These are phyloP conservation scores for Octopus sinensis DNA, from an alignment of 1,140 invertebrate species.

Conservation along the genomic window DNA sequence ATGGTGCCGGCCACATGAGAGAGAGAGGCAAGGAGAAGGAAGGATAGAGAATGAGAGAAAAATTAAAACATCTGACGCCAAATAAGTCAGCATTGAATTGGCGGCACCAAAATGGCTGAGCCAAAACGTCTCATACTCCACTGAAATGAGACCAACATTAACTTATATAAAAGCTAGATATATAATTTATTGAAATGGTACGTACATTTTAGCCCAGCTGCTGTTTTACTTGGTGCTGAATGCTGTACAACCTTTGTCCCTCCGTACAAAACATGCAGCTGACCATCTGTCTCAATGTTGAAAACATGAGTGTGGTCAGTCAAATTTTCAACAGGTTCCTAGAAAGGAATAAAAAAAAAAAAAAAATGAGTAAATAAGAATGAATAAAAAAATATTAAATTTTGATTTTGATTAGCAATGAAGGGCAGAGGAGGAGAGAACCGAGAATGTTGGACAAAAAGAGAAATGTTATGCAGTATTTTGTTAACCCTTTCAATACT, in stretches of 20 bases:
- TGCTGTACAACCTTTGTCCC: slow-evolving; percentile 78
- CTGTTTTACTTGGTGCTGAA: slow-evolving; percentile 53
- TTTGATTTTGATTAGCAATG: neutral
- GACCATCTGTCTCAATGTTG: slow-evolving; percentile 84
- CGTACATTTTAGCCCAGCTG: slow-evolving; percentile 51
- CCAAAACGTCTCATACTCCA: too few relatives aligned
- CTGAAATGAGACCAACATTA: too few relatives aligned
- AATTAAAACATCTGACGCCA: too few relatives aligned
- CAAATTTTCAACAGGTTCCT: slow-evolving; percentile 82
- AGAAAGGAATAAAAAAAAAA: slow-evolving; percentile 8
- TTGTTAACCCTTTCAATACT: too few relatives aligned
- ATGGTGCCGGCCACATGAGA: too few relatives aligned
- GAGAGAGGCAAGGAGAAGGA: too few relatives aligned
- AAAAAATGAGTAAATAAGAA: neutral
- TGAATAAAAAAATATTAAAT: neutral
- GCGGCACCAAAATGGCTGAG: too few relatives aligned
- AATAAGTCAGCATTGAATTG: too few relatives aligned
- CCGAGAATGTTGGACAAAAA: neutral
- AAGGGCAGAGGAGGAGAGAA: neutral
- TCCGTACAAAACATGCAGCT: slow-evolving; percentile 91
- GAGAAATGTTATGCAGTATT: too few relatives aligned
- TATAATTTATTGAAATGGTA: too few relatives aligned
- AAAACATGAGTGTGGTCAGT: slow-evolving; percentile 64
- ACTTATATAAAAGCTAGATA: too few relatives aligned
- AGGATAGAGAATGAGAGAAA: too few relatives aligned